Percentiles rank a stretch among this genome's conserved stretches.
These are phyloP conservation scores for Xestoiulus laeticollis DNA, from an alignment of 2,888 invertebrate species.

Conservation along the genomic window DNA sequence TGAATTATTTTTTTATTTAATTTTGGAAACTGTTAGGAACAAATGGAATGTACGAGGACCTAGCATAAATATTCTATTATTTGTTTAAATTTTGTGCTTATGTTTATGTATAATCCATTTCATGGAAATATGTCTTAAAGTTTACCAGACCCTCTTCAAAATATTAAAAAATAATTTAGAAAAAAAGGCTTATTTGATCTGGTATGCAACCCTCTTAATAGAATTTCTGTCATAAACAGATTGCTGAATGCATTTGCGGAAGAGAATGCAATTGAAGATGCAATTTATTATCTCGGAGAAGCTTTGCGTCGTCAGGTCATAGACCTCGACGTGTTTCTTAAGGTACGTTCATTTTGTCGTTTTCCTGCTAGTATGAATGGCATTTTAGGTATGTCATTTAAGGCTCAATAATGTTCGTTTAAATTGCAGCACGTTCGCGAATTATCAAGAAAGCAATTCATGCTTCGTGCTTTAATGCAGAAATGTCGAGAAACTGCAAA, in stretches of 20 bases:
- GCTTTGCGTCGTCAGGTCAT: conserved; percentile 90
- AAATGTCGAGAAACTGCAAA: conserved; percentile 96
- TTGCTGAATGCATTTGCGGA: conserved; percentile 94
- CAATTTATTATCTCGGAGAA: conserved; percentile 97
- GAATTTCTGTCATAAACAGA: conserved; percentile 67
- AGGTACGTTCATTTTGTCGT: conserved; percentile 65
- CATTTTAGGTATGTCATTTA: not conserved
- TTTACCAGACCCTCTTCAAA: no score
- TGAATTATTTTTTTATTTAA: no score
- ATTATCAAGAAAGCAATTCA: conserved; percentile 94
- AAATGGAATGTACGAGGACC: no score
- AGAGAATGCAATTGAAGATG: conserved; percentile 98
- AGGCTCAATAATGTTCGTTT: conserved; percentile 51
- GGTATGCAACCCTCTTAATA: not conserved
- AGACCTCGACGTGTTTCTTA: conserved; percentile 94
- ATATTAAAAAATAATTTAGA: no score
- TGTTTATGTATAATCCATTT: no score
- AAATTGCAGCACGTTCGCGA: conserved; percentile 82
- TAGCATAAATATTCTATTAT: no score
- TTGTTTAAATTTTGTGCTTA: no score
- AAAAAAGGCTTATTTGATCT: not conserved
- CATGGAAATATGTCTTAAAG: no score
- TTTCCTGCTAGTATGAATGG: not conserved
- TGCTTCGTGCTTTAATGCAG: conserved; percentile 93
- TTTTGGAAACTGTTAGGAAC: no score